These are phyloP conservation scores for Synanthedon andrenaeformis DNA, from an alignment of 2,888 invertebrate species.

Conservation along the genomic window DNA sequence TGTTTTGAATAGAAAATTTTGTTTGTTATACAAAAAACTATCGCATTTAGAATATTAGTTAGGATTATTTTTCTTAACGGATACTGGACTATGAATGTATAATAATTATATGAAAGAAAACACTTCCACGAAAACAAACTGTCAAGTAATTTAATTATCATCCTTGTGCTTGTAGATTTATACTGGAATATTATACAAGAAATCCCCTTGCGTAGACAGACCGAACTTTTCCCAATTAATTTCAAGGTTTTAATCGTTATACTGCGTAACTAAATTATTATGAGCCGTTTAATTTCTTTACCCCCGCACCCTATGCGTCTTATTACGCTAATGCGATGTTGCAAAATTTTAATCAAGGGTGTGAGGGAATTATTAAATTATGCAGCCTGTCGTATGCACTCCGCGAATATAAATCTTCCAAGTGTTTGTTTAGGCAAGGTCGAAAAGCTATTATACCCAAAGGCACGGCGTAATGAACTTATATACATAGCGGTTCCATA, in stretches of 20 bases:
- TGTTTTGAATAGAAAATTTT: too few species aligned
- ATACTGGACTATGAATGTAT: too few species aligned
- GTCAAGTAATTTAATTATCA: too few species aligned
- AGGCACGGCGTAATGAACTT: slow-evolving; percentile 23
- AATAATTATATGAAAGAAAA: too few species aligned
- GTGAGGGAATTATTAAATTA: slow-evolving; percentile 65
- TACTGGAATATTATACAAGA: too few species aligned
- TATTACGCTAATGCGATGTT: slow-evolving; percentile 55
- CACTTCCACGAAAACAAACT: too few species aligned
- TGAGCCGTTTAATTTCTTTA: slow-evolving; percentile 64
- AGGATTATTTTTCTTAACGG: too few species aligned
- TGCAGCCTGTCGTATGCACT: slow-evolving; percentile 68
- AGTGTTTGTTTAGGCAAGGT: slow-evolving; percentile 44
- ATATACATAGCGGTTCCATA: slow-evolving; percentile 14
- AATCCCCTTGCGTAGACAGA: slow-evolving; percentile 16
- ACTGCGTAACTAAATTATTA: slow-evolving; percentile 63
- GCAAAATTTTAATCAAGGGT: slow-evolving; percentile 69
- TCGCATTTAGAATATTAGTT: too few species aligned
- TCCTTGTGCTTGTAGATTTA: too few species aligned
- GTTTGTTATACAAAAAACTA: too few species aligned
- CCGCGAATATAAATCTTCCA: slow-evolving; percentile 51
- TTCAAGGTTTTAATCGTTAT: slow-evolving; percentile 63
- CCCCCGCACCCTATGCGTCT: slow-evolving; percentile 52
- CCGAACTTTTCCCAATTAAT: slow-evolving; percentile 64
- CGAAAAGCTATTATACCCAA: slow-evolving; percentile 24